Percentiles rank a stretch among this genome's conserved stretches.
Evolutionary conservation across 2,888 invertebrate species (phyloP).

Genomic region (Rhimphoctona megacephalus): DNA sequence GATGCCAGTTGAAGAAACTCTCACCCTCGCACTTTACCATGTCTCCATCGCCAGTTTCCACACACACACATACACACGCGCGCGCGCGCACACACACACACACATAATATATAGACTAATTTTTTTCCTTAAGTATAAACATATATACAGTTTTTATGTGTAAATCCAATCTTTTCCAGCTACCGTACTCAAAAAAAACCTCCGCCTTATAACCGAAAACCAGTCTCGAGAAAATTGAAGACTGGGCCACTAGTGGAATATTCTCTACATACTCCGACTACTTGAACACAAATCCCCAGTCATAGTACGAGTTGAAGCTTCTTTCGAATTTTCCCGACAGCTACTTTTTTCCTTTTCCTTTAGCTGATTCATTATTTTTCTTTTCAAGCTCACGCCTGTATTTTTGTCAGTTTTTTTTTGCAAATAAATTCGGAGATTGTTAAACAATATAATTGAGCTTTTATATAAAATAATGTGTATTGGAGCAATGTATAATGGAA

Average conservation of each 20-base stretch:
- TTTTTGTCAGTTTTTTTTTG: background rate
- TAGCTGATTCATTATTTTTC: background rate
- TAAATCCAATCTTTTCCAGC: constrained; percentile 51
- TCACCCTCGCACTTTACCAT: constrained; percentile 34
- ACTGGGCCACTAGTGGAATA: constrained; percentile 10
- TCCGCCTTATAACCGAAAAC: constrained; percentile 30
- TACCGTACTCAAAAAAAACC: constrained; percentile 24
- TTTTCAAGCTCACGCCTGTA: background rate
- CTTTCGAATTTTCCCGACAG: background rate
- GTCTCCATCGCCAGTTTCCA: constrained; percentile 3
- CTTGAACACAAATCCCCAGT: constrained; percentile 22
- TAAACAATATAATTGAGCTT: background rate
- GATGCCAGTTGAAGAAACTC: constrained; percentile 34
- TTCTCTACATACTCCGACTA: background rate
- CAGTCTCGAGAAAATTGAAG: constrained; percentile 59
- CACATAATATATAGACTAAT: background rate
- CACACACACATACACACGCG: background rate
- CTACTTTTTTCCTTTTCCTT: background rate
- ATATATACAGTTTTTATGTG: constrained; percentile 31
- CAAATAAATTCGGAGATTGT: background rate
- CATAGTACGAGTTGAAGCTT: constrained; percentile 16
- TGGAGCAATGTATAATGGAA: background rate
- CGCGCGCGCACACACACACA: background rate
- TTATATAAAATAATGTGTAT: background rate
- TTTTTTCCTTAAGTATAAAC: background rate